Base-by-base conservation (phyloP, 2,113 vertebrate species). In the Hemichromis elongatus region DNA sequence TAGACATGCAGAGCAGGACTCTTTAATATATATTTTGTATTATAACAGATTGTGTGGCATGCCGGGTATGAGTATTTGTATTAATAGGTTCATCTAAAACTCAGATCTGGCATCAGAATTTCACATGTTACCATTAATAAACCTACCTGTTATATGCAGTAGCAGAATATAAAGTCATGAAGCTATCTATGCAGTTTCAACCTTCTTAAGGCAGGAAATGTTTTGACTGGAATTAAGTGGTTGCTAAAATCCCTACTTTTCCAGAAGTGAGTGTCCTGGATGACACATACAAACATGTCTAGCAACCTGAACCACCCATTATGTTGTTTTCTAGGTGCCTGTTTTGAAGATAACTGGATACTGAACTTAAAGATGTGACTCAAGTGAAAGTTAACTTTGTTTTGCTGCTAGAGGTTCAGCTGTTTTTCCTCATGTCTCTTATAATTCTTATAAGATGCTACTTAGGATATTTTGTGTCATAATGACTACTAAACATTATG, bases 251-350 rank as follows among this genome's bases (percentile, higher is more conserved):
- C 26, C 10, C 45, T 12, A 13, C n/a, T 52, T 30, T 33, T 28
- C 26, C 1, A 52, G 26, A 75, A 26, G 6, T 75, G 26, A 8
- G 70, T 75, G 45, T 75, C 18, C 45, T n/a, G 70, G 70, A 75
- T 75, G 70, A 33, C 70, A 75, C 45, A 75, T n/a, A 75, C 26
- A 75, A 50, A 75, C 70, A n/a, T 52, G 26, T 52, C 4, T 75
- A 16, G 45, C 16, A 52, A 1, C 10, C 42, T 52, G 45, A 33
- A 30, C 70, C 3, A 33, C 12, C 26, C 26, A 75, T 75, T 75
- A 75, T 50, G 26, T 75, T 52, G 26, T 66, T 66, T 66, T 13
- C n/a, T 37, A 66, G 35, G 40, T 66, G 11, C 35, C 8, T 66
- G 61, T 75, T 75, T 52, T 75, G 70, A 75, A 30, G 70, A 52